phyloP scores from a whole-genome alignment of 2,113 vertebrate genomes.

The Anhinga anhinga region DNA sequence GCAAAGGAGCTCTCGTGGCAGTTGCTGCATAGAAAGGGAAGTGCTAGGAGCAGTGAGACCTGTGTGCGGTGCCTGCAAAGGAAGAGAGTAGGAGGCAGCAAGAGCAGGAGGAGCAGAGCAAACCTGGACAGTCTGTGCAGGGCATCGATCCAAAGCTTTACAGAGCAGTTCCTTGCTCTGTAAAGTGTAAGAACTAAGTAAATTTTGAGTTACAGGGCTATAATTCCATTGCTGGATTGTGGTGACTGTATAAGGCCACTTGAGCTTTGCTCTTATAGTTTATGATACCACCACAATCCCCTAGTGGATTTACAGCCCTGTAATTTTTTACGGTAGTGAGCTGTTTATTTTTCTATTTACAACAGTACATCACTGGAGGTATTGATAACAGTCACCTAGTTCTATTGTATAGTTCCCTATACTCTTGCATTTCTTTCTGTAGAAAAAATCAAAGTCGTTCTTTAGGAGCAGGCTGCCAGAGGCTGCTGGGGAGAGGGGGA shows the following conservation, averaged over 20 bases:
- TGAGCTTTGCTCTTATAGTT: constrained; percentile 61
- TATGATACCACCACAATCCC: constrained; percentile 42
- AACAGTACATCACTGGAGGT: not conserved
- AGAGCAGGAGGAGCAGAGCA: not conserved
- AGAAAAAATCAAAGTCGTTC: not conserved
- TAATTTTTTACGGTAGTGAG: constrained; percentile 61
- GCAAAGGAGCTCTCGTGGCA: not conserved
- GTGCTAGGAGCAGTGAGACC: not conserved
- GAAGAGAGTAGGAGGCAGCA: not conserved
- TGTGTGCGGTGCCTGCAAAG: not conserved
- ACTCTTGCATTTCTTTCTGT: not conserved
- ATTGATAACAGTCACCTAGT: not conserved
- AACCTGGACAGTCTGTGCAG: not conserved
- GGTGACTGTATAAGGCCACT: constrained; percentile 34
- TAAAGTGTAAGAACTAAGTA: constrained; percentile 30
- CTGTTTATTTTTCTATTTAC: constrained; percentile 34
- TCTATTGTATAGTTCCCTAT: not conserved
- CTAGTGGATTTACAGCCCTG: constrained; percentile 57
- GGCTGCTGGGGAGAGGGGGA: not conserved
- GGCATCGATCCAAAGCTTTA: not conserved
- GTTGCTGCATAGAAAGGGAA: not conserved
- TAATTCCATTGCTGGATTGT: constrained; percentile 65
- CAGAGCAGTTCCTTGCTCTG: not conserved
- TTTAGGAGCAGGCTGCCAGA: not conserved
- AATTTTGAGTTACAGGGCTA: constrained; percentile 58